Evolutionary conservation across 2,888 invertebrate species (phyloP).

Genomic region (Serripes groenlandicus): DNA sequence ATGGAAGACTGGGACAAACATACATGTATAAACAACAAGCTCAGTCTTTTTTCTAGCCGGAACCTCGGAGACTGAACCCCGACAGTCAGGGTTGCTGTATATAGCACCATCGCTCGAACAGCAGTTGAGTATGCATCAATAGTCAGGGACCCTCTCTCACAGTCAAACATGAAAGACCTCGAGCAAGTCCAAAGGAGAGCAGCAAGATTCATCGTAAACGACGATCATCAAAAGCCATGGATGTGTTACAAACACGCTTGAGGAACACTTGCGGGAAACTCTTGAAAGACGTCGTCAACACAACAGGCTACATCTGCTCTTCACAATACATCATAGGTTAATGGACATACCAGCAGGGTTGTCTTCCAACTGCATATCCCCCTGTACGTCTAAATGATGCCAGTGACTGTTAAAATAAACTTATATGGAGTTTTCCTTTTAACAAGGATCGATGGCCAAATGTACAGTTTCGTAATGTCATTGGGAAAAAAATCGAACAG

Average conservation of each 20-base stretch:
- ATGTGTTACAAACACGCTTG: slow-evolving; percentile 4
- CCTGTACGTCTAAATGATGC: too few relatives aligned
- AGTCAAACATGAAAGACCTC: background rate
- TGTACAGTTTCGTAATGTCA: too few relatives aligned
- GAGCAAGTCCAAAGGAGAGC: slow-evolving; percentile 25
- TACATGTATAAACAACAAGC: slow-evolving; percentile 17
- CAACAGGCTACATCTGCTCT: too few relatives aligned
- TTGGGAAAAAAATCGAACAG: too few relatives aligned
- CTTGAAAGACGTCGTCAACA: background rate
- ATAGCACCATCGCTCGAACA: background rate
- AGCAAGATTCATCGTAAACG: background rate
- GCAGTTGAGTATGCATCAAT: background rate
- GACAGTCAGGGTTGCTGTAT: background rate
- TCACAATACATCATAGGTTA: too few relatives aligned
- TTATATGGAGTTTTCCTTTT: too few relatives aligned
- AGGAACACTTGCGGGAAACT: background rate
- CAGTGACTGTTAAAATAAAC: too few relatives aligned
- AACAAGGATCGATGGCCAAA: too few relatives aligned
- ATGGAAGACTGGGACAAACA: slow-evolving; percentile 28
- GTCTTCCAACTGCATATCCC: too few relatives aligned
- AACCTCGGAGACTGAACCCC: slow-evolving; percentile 20
- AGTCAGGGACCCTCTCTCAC: background rate
- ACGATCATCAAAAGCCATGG: background rate
- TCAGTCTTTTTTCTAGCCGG: background rate
- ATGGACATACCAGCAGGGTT: too few relatives aligned